These are phyloP conservation scores for Subacronicta megacephala DNA, from an alignment of 2,888 invertebrate genomes.

Conservation along the genomic window DNA sequence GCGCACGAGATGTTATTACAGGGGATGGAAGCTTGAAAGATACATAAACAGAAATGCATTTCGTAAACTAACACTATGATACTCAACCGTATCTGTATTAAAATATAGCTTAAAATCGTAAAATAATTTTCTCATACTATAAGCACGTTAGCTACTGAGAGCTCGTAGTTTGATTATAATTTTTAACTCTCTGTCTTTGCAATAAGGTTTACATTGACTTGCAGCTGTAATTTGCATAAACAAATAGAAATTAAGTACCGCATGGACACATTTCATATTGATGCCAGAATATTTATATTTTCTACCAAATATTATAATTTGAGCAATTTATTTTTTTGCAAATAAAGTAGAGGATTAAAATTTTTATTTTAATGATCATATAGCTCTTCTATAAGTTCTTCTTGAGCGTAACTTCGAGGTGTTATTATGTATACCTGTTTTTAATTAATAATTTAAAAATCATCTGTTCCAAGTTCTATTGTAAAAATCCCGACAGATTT, in stretches of 20 bases:
- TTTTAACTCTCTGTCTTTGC: not conserved
- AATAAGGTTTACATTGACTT: constrained; percentile 1
- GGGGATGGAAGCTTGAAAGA: constrained; percentile 37
- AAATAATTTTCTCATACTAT: not conserved
- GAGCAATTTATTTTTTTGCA: constrained; percentile 16
- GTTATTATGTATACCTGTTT: constrained; percentile 15
- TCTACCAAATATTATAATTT: constrained; percentile 2
- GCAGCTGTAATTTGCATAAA: not conserved
- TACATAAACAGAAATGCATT: constrained; percentile 35
- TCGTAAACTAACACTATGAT: not conserved
- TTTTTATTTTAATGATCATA: constrained; percentile 39
- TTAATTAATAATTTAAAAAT: too few relatives aligned
- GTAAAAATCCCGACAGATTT: too few relatives aligned
- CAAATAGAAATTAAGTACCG: constrained; percentile 18
- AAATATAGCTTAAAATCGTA: not conserved
- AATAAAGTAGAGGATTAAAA: constrained; percentile 35
- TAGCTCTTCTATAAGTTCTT: not conserved
- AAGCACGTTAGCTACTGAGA: constrained; percentile 9
- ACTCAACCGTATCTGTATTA: not conserved
- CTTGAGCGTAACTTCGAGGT: constrained; percentile 20
- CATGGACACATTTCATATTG: constrained; percentile 28
- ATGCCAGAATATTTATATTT: constrained; percentile 21
- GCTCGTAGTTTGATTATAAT: not conserved
- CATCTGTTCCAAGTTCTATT: too few relatives aligned
- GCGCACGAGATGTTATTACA: constrained; percentile 31